Evolutionary conservation across 1,140 invertebrate genomes (phyloP).

Genomic region (Hormaphis cornu): DNA sequence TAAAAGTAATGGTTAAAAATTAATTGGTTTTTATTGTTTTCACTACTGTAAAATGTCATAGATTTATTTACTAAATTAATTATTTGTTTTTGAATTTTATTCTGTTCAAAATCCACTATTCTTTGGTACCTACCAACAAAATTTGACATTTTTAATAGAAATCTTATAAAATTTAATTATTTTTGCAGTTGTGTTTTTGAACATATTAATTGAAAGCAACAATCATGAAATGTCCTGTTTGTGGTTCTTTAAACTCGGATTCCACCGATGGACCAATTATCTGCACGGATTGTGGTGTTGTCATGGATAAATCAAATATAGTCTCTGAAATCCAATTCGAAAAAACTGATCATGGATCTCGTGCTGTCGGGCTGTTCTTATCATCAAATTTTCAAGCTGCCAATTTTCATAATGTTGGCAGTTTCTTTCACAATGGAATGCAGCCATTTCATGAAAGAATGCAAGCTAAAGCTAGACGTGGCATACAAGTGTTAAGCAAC

Average conservation of each 20-base stretch:
- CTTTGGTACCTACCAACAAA: no score
- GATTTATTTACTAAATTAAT: no score
- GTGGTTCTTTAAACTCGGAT: conserved; percentile 89
- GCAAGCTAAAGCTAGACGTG: conserved; percentile 72
- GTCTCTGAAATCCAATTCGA: conserved; percentile 94
- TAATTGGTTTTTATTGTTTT: no score
- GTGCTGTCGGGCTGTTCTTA: conserved; percentile 86
- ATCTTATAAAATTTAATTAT: no score
- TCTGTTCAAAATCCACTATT: no score
- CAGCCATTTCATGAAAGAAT: conserved; percentile 86
- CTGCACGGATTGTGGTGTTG: conserved; percentile 90
- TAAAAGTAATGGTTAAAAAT: no score
- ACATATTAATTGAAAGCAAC: conserved; percentile 36
- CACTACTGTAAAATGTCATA: no score
- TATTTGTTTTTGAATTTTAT: no score
- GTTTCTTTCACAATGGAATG: conserved; percentile 67
- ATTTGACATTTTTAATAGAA: no score
- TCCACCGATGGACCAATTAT: conserved; percentile 86
- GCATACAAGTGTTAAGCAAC: conserved; percentile 48
- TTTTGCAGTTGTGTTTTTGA: no score
- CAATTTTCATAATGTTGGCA: conserved; percentile 58
- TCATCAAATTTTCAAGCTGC: conserved; percentile 76
- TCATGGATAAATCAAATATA: conserved; percentile 91
- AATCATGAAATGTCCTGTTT: conserved; percentile 73
- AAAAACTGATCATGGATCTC: conserved; percentile 75